These are phyloP conservation scores for Halictus ligatus DNA, from an alignment of 2,888 invertebrate species.

Conservation along the genomic window DNA sequence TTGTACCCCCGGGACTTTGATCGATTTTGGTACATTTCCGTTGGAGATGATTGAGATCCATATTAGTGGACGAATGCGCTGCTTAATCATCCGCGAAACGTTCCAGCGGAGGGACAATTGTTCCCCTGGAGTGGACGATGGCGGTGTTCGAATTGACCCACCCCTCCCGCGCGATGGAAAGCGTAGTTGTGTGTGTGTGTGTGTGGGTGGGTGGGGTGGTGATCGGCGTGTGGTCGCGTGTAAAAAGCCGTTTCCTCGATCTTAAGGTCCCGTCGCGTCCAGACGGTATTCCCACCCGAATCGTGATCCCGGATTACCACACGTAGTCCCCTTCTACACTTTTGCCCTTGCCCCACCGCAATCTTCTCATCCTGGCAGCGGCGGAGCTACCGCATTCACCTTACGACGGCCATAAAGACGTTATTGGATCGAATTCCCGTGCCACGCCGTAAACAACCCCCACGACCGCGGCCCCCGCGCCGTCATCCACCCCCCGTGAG, in stretches of 20 bases:
- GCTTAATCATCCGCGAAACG: not conserved
- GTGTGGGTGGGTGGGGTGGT: slow-evolving; percentile 23
- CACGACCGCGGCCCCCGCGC: slow-evolving; percentile 3
- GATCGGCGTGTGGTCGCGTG: slow-evolving; percentile 61
- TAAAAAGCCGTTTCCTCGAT: slow-evolving; percentile 56
- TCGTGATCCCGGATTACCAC: slow-evolving; percentile 68
- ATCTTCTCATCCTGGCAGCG: slow-evolving; percentile 42
- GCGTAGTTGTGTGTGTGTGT: not conserved
- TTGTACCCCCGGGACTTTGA: not conserved
- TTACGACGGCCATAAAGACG: slow-evolving; percentile 70
- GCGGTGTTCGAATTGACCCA: not conserved
- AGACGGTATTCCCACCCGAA: slow-evolving; percentile 62
- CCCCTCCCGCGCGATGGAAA: not conserved
- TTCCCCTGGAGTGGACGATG: not conserved
- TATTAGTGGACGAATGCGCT: not conserved
- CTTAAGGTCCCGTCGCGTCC: slow-evolving; percentile 49
- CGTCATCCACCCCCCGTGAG: not conserved
- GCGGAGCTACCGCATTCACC: slow-evolving; percentile 46
- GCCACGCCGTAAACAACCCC: slow-evolving; percentile 64
- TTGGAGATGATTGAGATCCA: not conserved
- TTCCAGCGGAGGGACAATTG: not conserved
- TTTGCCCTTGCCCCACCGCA: slow-evolving; percentile 39
- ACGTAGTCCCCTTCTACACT: slow-evolving; percentile 23
- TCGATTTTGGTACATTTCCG: not conserved
- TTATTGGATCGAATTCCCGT: slow-evolving; percentile 72